Conservation (phyloP, 2,113 vertebrate genomes). For the Potamarius usumacintae region DNA sequence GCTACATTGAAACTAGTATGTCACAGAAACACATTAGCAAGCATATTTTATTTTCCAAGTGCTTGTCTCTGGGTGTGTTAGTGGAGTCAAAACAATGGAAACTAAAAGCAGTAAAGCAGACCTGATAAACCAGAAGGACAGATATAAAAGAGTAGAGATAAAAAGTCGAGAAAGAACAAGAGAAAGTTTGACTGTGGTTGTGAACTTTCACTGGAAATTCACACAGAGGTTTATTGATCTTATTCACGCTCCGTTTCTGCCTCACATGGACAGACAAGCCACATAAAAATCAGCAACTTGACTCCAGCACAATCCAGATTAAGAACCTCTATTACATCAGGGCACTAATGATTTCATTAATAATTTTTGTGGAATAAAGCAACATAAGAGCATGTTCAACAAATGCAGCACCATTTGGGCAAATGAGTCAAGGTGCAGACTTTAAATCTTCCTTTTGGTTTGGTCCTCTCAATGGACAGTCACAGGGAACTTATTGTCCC, state of each 20-base stretch:
- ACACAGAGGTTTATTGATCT: constrained; percentile 41
- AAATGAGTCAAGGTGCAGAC: neutral
- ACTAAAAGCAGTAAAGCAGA: neutral
- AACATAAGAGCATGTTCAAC: neutral
- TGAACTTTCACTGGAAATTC: constrained; percentile 29
- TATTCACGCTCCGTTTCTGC: neutral
- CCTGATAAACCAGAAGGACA: neutral
- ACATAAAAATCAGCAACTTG: neutral
- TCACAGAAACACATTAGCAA: neutral
- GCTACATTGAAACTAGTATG: neutral
- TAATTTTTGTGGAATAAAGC: neutral
- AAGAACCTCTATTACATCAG: constrained; percentile 16
- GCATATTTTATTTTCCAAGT: neutral
- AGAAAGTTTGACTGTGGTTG: neutral
- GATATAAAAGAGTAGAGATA: neutral
- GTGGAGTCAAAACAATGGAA: neutral
- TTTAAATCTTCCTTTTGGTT: constrained; percentile 4
- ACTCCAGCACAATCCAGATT: constrained; percentile 6
- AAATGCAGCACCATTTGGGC: neutral
- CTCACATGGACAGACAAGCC: neutral
- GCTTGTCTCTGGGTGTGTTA: neutral
- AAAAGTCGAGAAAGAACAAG: neutral
- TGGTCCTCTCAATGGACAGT: neutral
- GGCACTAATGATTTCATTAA: neutral
- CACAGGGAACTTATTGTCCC: neutral